Evolutionary conservation across 2,888 invertebrate genomes (phyloP).

Genomic region (Ommatoiulus sabulosus): DNA sequence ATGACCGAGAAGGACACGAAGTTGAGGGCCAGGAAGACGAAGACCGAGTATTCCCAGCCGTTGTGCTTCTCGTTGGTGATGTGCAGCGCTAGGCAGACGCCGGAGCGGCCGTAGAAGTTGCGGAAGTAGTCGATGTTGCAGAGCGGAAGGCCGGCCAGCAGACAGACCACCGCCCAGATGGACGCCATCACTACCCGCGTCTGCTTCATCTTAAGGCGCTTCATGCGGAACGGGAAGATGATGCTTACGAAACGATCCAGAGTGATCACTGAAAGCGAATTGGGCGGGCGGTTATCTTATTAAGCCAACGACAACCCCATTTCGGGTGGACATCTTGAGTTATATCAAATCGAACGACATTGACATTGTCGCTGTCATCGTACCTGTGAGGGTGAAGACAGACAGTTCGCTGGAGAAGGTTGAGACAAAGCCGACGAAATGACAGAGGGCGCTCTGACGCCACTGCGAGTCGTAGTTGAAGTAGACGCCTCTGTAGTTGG

Average conservation of each 20-base stretch:
- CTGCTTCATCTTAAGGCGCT: conserved; percentile 62
- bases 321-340: no score
- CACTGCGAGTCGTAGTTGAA: conserved; percentile 63
- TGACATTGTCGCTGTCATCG: neutral
- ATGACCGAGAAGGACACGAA: conserved; percentile 65
- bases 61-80: conserved; percentile 65
- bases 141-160: conserved; percentile 64
- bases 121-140: conserved; percentile 64
- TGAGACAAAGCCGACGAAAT: conserved; percentile 63
- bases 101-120: conserved; percentile 65
- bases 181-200: conserved; percentile 61
- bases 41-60: conserved; percentile 66
- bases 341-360: no score
- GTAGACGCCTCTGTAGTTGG: conserved; percentile 63
- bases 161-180: conserved; percentile 64
- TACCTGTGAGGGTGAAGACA: conserved; percentile 68
- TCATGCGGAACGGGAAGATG: conserved; percentile 59
- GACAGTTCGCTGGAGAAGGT: conserved; percentile 68
- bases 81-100: conserved; percentile 67
- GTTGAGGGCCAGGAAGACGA: conserved; percentile 65
- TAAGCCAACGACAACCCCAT: no score
- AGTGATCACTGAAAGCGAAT: conserved; percentile 66
- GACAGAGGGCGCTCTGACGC: conserved; percentile 62
- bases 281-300: neutral
- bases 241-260: conserved; percentile 66